phyloP scores from a whole-genome alignment of 1,140 invertebrate genomes.

The Drosophila malerkotliana region DNA sequence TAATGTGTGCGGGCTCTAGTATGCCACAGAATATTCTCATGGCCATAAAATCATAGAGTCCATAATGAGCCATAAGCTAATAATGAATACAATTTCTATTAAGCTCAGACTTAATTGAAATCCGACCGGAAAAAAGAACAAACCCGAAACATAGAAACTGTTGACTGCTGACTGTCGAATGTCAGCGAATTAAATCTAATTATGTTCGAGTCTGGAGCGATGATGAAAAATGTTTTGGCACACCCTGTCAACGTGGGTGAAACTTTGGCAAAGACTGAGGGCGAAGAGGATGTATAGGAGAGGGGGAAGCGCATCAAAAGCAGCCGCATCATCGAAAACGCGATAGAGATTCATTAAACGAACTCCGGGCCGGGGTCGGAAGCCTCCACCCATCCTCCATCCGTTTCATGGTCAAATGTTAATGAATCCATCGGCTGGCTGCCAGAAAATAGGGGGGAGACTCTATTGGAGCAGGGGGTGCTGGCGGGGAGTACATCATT shows the following conservation, averaged over 20 bases:
- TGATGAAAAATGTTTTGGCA: conserved; percentile 67
- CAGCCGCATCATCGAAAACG: conserved; percentile 61
- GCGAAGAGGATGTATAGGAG: neutral
- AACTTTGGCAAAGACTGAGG: conserved; percentile 15
- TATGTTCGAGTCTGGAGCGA: conserved; percentile 58
- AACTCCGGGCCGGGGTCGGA: conserved; percentile 4
- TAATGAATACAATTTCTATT: conserved; percentile 48
- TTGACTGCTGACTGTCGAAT: conserved; percentile 53
- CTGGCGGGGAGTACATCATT: conserved; percentile 67
- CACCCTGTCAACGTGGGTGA: conserved; percentile 62
- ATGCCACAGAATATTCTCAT: conserved; percentile 24
- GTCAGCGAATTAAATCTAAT: conserved; percentile 75
- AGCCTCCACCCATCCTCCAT: neutral
- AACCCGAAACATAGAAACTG: conserved; percentile 27
- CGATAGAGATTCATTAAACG: conserved; percentile 76
- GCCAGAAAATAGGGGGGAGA: conserved; percentile 15
- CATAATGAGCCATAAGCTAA: conserved; percentile 46
- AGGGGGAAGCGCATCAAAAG: conserved; percentile 42
- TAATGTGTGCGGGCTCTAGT: conserved; percentile 20
- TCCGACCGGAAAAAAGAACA: conserved; percentile 8
- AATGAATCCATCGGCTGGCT: conserved; percentile 58
- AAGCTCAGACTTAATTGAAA: conserved; percentile 40
- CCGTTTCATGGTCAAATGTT: conserved; percentile 65
- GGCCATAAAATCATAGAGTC: conserved; percentile 35
- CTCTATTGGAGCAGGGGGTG: neutral